Evolutionary conservation across 2,888 invertebrate genomes (phyloP), one percentile per base, ranked within the genome.

Genomic region (Plagodis pulveraria): DNA sequence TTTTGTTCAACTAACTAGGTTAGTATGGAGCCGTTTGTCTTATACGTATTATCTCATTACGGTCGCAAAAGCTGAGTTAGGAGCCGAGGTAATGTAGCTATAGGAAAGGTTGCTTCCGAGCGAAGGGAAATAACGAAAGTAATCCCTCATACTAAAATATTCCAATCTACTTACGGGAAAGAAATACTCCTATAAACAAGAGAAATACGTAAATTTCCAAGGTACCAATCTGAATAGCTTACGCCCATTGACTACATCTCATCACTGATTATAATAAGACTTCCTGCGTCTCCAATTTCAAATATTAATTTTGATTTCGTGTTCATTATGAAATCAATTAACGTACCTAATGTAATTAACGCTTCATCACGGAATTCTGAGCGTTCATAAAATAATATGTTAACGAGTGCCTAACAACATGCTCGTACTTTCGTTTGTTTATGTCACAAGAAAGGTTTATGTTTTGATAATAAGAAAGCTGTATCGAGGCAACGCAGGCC

Each of bases 41-140:
- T 76, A 76, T 73, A 74, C 67, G 74, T 76, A 78, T 81, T 80
- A 79, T 81, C 78, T 83, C 77, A 81, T 83, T 79, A 82, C 63
- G 67, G 63, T 60, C 62, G 65, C 70, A 67, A 71, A 72, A 66
- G 68, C 71, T 70, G 63, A 63, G 71, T 70, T 61, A 65, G 72
- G 69, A 70, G 66, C 58, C 56, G 68, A 73, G 72, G 68, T 76
- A 74, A 77, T 71, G 71, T 69, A 62, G 67, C 66, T 60, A 69
- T 72, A 66, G 62, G 66, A 49, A 59, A 49, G 66, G 67, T 62
- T 70, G 36, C 44, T 41, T 51, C 22, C 51, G 41, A 51, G 51
- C 48, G 44, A 42, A 52, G n/a, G 43, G 12, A 48, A 52, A 49
- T 44, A 52, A 49, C 43, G 55, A 45, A 46, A 43, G 56, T 51